Evolutionary conservation across 2,888 invertebrate species (phyloP).

Genomic region (Lepidocyrtoides sp.): DNA sequence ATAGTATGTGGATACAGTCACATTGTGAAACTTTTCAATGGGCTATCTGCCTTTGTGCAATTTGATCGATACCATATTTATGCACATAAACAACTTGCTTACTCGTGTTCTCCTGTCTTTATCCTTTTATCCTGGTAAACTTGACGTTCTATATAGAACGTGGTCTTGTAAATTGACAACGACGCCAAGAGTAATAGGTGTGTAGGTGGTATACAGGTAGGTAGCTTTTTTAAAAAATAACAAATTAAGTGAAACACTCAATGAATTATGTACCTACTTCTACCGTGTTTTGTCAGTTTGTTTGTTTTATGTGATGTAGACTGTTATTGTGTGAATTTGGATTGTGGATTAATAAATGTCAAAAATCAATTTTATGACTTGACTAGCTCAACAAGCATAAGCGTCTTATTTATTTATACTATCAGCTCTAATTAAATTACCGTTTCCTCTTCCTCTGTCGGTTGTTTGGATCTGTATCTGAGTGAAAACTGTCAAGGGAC

Average conservation of each 20-base stretch:
- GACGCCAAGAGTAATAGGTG: too few relatives aligned
- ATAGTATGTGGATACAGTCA: background rate
- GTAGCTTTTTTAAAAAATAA: too few relatives aligned
- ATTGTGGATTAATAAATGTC: background rate
- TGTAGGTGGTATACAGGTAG: too few relatives aligned
- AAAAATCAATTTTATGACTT: constrained; percentile 23
- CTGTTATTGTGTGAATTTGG: background rate
- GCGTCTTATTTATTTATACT: constrained; percentile 24
- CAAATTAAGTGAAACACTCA: too few relatives aligned
- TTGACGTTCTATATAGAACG: too few relatives aligned
- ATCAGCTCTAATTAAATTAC: constrained; percentile 20
- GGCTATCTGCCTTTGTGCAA: background rate
- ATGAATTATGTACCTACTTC: too few relatives aligned
- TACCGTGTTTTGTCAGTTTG: too few relatives aligned
- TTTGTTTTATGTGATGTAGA: too few relatives aligned
- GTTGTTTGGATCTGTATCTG: background rate
- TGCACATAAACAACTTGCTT: background rate
- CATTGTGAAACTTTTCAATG: background rate
- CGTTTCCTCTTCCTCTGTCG: constrained; percentile 18
- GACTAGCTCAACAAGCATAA: background rate
- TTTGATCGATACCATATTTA: background rate
- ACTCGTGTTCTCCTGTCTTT: background rate
- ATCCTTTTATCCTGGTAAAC: too few relatives aligned
- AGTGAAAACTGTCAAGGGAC: too few relatives aligned
- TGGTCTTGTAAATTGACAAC: too few relatives aligned